Conservation (phyloP, 2,888 invertebrate genomes). For the Meghimatium bilineatum region DNA sequence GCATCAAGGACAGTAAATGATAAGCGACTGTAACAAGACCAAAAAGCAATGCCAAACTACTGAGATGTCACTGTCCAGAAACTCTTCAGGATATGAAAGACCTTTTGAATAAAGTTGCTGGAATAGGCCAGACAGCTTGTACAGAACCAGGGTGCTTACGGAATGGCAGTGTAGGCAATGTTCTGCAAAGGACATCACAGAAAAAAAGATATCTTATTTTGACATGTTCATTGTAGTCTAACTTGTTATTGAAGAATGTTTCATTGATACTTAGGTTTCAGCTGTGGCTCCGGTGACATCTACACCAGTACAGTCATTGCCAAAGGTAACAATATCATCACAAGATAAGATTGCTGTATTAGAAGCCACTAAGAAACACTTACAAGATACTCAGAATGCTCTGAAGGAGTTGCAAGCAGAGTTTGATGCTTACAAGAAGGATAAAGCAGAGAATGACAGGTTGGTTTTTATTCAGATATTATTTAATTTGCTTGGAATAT, state of each 20-base stretch:
- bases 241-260: neutral
- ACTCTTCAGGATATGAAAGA: too few relatives aligned
- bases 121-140: too few relatives aligned
- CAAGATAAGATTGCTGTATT: neutral
- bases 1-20: too few relatives aligned
- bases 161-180: too few relatives aligned
- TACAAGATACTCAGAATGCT: slow-evolving; percentile 82
- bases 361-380: slow-evolving; percentile 32
- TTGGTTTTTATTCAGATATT: slow-evolving; percentile 49
- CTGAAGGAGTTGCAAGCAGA: slow-evolving; percentile 87
- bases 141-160: too few relatives aligned
- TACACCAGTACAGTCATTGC: slow-evolving; percentile 40
- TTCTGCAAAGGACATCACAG: too few relatives aligned
- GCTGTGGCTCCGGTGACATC: slow-evolving; percentile 46
- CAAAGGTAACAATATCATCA: neutral
- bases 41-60: too few relatives aligned
- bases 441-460: slow-evolving; percentile 87
- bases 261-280: slow-evolving; percentile 15
- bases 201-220: too few relatives aligned
- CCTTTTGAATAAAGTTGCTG: too few relatives aligned
- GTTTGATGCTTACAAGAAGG: slow-evolving; percentile 89
- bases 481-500: neutral
- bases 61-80: too few relatives aligned
- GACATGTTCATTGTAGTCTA: neutral
- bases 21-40: too few relatives aligned